phyloP scores from a whole-genome alignment of 2,113 vertebrate genomes.

The Heliornis fulica region DNA sequence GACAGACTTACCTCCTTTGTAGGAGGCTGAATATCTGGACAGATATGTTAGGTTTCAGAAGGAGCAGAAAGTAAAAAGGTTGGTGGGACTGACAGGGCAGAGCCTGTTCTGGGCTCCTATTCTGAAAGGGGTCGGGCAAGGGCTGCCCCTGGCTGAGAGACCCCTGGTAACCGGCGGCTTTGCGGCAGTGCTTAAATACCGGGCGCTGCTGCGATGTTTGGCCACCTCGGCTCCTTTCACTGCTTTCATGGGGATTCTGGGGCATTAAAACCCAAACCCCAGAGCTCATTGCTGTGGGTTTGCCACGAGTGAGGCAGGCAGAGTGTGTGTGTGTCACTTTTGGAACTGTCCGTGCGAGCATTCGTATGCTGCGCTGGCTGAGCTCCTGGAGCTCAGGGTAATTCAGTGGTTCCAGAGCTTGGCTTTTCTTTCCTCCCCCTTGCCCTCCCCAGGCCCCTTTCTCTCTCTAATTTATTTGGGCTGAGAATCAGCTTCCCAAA shows the following conservation, averaged over 20 bases:
- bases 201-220: neutral
- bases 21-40: neutral
- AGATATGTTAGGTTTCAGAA: neutral
- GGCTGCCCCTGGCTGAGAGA: neutral
- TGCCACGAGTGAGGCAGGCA: neutral
- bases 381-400: neutral
- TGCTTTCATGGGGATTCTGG: slow-evolving; percentile 15
- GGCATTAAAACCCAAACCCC: neutral
- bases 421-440: neutral
- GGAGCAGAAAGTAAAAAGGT: neutral
- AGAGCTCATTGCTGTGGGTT: neutral
- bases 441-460: neutral
- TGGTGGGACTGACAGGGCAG: neutral
- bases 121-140: neutral
- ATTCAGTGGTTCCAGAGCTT: slow-evolving; percentile 18
- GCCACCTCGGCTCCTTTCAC: neutral
- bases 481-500: neutral
- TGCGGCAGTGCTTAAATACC: neutral
- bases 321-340: neutral
- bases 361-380: neutral
- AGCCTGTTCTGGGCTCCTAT: slow-evolving; percentile 11
- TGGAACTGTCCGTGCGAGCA: neutral
- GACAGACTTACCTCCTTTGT: slow-evolving; percentile 57
- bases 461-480: neutral
- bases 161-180: neutral